phyloP scores from a whole-genome alignment of 2,113 vertebrate genomes.

The Geococcyx californianus region DNA sequence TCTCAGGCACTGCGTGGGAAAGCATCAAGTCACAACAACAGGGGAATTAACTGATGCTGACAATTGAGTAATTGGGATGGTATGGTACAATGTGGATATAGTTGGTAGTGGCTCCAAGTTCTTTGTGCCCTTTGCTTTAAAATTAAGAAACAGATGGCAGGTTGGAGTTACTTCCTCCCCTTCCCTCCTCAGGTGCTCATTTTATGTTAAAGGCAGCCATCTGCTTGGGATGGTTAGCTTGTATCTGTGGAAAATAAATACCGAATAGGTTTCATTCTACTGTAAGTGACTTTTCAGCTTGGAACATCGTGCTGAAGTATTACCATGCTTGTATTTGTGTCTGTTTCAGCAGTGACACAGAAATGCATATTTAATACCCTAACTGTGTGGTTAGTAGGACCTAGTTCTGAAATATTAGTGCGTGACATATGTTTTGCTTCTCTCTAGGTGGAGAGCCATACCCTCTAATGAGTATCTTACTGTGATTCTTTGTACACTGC shows the following conservation, averaged over 20 bases:
- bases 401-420: background rate
- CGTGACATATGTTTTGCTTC: background rate
- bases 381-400: background rate
- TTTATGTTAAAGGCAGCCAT: conserved; percentile 72
- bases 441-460: background rate
- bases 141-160: conserved; percentile 71
- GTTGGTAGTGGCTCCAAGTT: conserved; percentile 25
- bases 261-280: conserved; percentile 10
- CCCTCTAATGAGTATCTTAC: conserved; percentile 17
- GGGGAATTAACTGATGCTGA: conserved; percentile 8
- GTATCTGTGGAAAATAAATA: conserved; percentile 65
- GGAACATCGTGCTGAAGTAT: background rate
- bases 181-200: conserved; percentile 61
- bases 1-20: background rate
- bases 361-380: conserved; percentile 28
- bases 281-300: conserved; percentile 58
- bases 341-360: background rate
- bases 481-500: background rate
- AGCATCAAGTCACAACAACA: background rate
- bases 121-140: conserved; percentile 61
- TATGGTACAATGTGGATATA: background rate
- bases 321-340: background rate
- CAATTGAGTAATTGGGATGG: conserved; percentile 11
- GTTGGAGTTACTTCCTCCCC: conserved; percentile 36
- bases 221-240: conserved; percentile 62